Conservation (phyloP, 1,140 invertebrate species). For the Drosophila mojavensis region DNA sequence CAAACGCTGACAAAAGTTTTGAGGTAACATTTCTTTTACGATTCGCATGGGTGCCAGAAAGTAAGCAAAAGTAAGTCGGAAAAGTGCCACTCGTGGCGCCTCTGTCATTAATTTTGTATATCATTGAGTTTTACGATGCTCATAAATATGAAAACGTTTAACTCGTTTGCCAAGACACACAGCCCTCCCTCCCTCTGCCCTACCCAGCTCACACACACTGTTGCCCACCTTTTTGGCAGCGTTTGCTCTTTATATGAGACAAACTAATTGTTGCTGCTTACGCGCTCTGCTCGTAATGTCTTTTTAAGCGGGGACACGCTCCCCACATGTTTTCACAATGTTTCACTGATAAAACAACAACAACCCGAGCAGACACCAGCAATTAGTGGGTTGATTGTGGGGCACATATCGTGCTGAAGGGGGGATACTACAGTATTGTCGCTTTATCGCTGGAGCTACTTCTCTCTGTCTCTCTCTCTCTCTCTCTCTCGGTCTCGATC, state of each 20-base stretch:
- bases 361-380: constrained; percentile 10
- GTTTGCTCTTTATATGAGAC: constrained; percentile 53
- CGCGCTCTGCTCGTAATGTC: constrained; percentile 69
- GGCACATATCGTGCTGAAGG: constrained; percentile 10
- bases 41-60: constrained; percentile 67
- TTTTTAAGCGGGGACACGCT: constrained; percentile 77
- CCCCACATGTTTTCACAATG: constrained; percentile 78
- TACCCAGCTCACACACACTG: not conserved
- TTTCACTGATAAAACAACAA: constrained; percentile 64
- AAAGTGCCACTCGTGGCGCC: constrained; percentile 68
- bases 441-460: not conserved
- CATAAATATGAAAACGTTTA: constrained; percentile 83
- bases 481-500: not conserved
- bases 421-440: not conserved
- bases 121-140: constrained; percentile 83
- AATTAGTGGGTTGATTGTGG: constrained; percentile 36
- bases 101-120: constrained; percentile 83
- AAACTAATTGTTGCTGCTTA: constrained; percentile 79
- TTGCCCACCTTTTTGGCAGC: constrained; percentile 12
- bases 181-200: not conserved
- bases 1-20: constrained; percentile 67
- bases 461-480: too few relatives aligned
- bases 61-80: constrained; percentile 46
- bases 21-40: constrained; percentile 80
- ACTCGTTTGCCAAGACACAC: constrained; percentile 56